phyloP scores from a whole-genome alignment of 2,113 vertebrate genomes.

The Pantherophis guttatus region DNA sequence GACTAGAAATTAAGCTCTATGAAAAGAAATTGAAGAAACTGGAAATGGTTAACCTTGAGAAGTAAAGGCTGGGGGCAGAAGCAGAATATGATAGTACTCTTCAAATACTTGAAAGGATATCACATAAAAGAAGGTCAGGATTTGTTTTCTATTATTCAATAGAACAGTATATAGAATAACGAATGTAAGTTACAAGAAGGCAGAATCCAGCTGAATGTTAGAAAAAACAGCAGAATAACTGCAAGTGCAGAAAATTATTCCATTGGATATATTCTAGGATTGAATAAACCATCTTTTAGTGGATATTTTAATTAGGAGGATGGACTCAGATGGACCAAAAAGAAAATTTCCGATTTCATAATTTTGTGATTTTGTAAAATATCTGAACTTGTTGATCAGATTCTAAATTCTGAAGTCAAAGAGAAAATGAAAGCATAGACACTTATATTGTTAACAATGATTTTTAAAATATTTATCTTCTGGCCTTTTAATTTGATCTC shows the following conservation, averaged over 20 bases:
- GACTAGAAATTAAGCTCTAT: background rate
- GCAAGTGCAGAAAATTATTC: background rate
- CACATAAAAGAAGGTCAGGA: background rate
- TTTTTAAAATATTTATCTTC: background rate
- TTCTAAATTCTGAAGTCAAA: background rate
- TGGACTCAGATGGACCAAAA: background rate
- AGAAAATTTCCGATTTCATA: background rate
- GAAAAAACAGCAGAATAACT: background rate
- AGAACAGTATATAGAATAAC: background rate
- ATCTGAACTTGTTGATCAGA: background rate
- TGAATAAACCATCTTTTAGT: background rate
- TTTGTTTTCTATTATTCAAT: background rate
- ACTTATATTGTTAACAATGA: background rate
- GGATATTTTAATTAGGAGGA: background rate
- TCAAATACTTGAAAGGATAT: background rate
- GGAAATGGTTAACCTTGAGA: background rate
- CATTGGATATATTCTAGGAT: background rate
- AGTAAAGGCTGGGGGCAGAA: background rate
- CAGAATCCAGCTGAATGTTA: background rate
- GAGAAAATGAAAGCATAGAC: background rate
- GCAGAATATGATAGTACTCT: background rate
- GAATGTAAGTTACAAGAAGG: background rate
- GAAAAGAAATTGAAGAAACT: background rate
- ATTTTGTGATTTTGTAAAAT: background rate
- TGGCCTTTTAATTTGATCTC: background rate